Conservation (phyloP, 1,140 invertebrate species). For the Saxidomus purpurata region DNA sequence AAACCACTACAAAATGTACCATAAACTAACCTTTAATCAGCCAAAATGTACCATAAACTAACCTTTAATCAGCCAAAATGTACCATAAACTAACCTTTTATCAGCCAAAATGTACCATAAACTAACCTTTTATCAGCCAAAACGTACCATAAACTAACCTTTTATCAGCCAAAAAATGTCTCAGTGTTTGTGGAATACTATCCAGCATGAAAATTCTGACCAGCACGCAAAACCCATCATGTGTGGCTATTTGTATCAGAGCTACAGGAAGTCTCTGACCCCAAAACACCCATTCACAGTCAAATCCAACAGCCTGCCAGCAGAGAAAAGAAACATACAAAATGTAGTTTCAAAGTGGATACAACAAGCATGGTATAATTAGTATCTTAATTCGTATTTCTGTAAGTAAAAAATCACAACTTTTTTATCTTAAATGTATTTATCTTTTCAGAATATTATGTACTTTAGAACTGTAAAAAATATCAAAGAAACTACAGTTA, state of each 20-base stretch:
- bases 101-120: no score
- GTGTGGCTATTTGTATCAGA: slow-evolving; percentile 55
- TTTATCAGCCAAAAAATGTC: slow-evolving; percentile 87
- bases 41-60: no score
- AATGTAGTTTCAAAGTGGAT: no score
- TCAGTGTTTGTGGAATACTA: slow-evolving; percentile 88
- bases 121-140: slow-evolving; percentile 83
- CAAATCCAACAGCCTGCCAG: slow-evolving; percentile 62
- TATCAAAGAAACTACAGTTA: no score
- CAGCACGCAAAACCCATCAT: slow-evolving; percentile 59
- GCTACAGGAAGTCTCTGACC: slow-evolving; percentile 42
- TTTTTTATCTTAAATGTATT: neutral
- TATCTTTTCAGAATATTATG: no score
- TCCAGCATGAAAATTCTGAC: slow-evolving; percentile 81
- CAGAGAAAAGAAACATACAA: neutral
- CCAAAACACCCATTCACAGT: slow-evolving; percentile 64
- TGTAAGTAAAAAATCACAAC: neutral
- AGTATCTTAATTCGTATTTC: neutral
- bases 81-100: no score
- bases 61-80: no score
- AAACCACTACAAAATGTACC: no score
- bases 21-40: no score
- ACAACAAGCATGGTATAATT: neutral
- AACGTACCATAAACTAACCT: slow-evolving; percentile 84
- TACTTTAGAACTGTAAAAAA: no score